Evolutionary conservation across 2,797 vertebrate genomes (phyloP), one percentile per base, ranked within the genome.

Genomic region (Pristis pectinata): DNA sequence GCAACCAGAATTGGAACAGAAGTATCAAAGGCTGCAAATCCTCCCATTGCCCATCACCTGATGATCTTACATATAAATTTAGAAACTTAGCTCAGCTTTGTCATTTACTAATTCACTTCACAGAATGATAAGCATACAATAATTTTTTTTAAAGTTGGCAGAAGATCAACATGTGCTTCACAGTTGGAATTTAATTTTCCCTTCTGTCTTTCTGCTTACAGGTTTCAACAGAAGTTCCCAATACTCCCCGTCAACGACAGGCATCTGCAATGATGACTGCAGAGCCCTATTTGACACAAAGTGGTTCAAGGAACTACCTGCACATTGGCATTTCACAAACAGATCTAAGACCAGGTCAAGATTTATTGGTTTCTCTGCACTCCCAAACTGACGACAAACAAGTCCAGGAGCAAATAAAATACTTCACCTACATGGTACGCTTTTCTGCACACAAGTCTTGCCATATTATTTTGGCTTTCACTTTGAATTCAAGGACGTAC

Each of bases 381-480:
- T 94, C 98, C 64, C 97, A 96, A 22, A 95, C 94, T 7, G 95
- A 9, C 70, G 95, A 0, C 15, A 34, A 87, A 0, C 0, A 0
- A 0, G 44, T 77, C 3, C 37, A 95, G 0, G 79, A 95, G 0
- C 89, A 94, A 0, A 97, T 97, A 77, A 0, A 0, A 0, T 96
- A 97, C 85, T 97, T 98, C 95, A 98, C 98, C 95, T 98, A 98
- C 95, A 95, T 99, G 97, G 98, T 99, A 95, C 95, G 97, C 95
- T 8, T 76, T 1, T 80, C 30, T 77, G 1, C 11, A 49, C 0
- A 4, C 0, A 17, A 49, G 41, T 93, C 24, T 1, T 93, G 41
- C 24, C 34, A 34, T 87, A 30, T 64, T 91, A 61, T 91, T 37
- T 15, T 61, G 15, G n/a, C 85, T 19, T 61, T 89, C 13, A 91